Conservation (phyloP, 2,888 invertebrate species). For the Volucella zonaria region DNA sequence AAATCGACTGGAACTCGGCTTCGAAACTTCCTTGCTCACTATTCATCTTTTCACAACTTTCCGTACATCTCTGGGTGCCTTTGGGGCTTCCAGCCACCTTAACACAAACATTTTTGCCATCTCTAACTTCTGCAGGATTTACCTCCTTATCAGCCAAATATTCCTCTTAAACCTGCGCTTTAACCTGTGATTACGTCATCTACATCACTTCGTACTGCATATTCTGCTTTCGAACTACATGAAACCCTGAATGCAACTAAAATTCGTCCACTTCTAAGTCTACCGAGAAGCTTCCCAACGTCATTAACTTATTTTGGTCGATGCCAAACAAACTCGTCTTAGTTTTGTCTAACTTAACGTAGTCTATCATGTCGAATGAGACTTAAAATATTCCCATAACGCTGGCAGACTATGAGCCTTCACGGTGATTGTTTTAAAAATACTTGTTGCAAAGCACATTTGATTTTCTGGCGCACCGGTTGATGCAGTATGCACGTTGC, state of each 20-base stretch:
- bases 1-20: not conserved
- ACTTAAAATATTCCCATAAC: constrained; percentile 7
- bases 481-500: constrained; percentile 19
- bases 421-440: constrained; percentile 2
- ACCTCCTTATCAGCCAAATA: no score
- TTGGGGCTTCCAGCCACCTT: not conserved
- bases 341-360: not conserved
- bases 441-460: not conserved
- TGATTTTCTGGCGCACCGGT: not conserved
- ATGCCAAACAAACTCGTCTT: not conserved
- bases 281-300: not conserved
- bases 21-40: not conserved
- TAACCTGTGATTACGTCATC: no score
- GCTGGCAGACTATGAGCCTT: constrained; percentile 12
- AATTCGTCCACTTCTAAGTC: not conserved
- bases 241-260: not conserved
- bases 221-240: not conserved
- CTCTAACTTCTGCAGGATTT: not conserved
- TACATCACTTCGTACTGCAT: no score
- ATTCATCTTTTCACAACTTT: not conserved
- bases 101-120: not conserved
- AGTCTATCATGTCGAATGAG: not conserved
- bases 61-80: not conserved
- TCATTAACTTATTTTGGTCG: not conserved
- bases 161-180: no score